phyloP scores from a whole-genome alignment of 2,113 vertebrate genomes.

The Furnarius figulus region DNA sequence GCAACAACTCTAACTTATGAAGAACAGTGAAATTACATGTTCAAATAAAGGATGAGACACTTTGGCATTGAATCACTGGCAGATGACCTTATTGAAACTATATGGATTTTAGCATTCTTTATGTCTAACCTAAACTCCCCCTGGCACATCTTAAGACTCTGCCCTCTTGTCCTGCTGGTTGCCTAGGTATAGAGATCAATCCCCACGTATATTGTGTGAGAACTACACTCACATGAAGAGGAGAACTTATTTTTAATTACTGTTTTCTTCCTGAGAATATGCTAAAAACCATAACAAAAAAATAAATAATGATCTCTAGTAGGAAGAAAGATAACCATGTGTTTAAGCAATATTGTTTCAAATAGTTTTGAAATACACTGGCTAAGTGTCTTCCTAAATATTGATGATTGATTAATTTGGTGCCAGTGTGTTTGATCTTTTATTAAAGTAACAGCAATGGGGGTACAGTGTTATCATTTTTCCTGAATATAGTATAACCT shows the following conservation, averaged over 20 bases:
- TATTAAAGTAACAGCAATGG: not conserved
- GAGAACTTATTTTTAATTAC: not conserved
- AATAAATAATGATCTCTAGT: not conserved
- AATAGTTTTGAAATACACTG: not conserved
- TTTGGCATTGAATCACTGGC: not conserved
- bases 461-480: not conserved
- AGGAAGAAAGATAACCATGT: not conserved
- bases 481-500: not conserved
- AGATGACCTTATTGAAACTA: not conserved
- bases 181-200: too few relatives aligned
- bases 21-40: not conserved
- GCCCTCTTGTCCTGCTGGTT: too few relatives aligned
- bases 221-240: not conserved
- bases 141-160: too few relatives aligned
- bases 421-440: not conserved
- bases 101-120: not conserved
- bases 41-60: not conserved
- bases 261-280: not conserved
- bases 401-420: not conserved
- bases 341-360: not conserved
- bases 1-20: not conserved
- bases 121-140: not conserved
- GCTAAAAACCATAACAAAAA: not conserved
- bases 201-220: not conserved
- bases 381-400: not conserved